Evolutionary conservation across 2,888 invertebrate species (phyloP), one percentile per base, ranked within the genome.

Genomic region (Cantharis nigra): DNA sequence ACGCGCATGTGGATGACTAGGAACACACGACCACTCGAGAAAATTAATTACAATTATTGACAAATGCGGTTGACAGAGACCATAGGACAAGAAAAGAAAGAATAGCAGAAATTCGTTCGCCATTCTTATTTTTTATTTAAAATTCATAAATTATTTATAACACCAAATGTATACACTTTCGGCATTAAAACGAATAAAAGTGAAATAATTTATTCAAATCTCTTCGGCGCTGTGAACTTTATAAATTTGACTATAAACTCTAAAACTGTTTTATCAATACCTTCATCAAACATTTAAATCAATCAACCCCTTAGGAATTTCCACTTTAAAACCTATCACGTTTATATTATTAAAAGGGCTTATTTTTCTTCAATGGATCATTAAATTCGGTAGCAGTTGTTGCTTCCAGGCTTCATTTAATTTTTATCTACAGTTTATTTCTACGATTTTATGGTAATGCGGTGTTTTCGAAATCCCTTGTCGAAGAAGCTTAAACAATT

Each of bases 261-360:
- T 67, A 49, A 71, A 49, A 70, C 72, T 64, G 64, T 78, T 76
- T 75, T 80, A 81, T 81, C 81, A 81, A 81, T 81, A 74, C 78
- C 77, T 63, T 81, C 81, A 80, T 81, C 81, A 81, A 81, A 80
- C 81, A 81, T 81, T 81, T 80, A 81, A 81, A 81, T 81, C 80
- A 80, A 81, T 81, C 80, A 80, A 78, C 75, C 81, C 80, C 74
- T 18, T 26, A 63, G 74, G 77, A 70, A 74, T 74, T 77, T 49
- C 65, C 69, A 77, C 77, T 73, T 73, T 49, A 69, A 67, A 63
- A 49, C 49, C 49, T 49, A 49, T 49, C 49, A n/a, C 49, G 13
- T 49, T 49, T 49, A n/a, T n/a, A 49, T 49, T 49, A 49, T 49
- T 49, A 49, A 49, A 49, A 49, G 7, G 49, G n/a, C 49, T 49